phyloP scores from a whole-genome alignment of 2,113 vertebrate genomes.

The Petrocephalus microphthalmus region DNA sequence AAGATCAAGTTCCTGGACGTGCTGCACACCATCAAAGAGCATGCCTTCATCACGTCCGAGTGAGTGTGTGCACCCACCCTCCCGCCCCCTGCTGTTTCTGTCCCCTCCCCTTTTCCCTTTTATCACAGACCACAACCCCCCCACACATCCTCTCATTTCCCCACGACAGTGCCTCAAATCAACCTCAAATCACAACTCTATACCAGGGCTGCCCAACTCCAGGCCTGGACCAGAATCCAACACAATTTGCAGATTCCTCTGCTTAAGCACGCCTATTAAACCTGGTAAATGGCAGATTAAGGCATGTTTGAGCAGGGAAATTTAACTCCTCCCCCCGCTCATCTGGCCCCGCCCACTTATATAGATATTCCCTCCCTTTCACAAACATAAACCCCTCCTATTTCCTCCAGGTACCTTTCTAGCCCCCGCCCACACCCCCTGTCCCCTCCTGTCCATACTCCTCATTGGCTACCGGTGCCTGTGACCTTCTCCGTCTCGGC shows the following conservation, averaged over 20 bases:
- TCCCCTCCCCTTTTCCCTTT: not conserved
- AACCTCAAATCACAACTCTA: not conserved
- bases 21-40: slow-evolving; percentile 78
- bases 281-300: too few relatives aligned
- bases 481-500: slow-evolving; percentile 6
- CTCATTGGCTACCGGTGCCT: not conserved
- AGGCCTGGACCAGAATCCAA: too few relatives aligned
- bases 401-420: not conserved
- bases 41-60: slow-evolving; percentile 77
- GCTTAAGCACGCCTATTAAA: too few relatives aligned
- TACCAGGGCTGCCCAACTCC: not conserved
- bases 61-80: slow-evolving; percentile 45
- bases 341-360: not conserved
- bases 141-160: not conserved
- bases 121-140: not conserved
- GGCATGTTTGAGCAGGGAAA: too few relatives aligned
- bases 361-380: not conserved
- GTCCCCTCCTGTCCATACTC: not conserved
- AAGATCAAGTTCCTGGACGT: slow-evolving; percentile 85
- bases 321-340: not conserved
- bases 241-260: too few relatives aligned
- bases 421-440: not conserved
- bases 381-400: not conserved
- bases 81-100: not conserved
- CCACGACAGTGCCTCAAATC: too few relatives aligned